Base-by-base conservation (phyloP, 2,113 vertebrate genomes). In the Cynocephalus volans region DNA sequence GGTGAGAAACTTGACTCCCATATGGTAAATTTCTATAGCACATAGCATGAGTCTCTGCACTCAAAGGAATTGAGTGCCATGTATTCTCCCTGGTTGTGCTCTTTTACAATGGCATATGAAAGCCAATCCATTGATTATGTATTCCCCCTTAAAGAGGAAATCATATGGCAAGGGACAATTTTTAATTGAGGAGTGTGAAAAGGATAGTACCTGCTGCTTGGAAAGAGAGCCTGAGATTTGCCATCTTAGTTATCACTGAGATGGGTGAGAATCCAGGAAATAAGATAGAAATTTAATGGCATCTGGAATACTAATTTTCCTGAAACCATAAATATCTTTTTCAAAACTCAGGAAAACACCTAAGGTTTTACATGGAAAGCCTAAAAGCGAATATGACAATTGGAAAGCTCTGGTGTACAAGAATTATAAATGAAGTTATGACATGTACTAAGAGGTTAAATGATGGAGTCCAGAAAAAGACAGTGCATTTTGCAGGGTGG, bases 281-380 rank as follows among this genome's bases (percentile, higher is more conserved):
- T 33, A 93, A 80, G 26, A 54, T 8, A 23, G 26, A 36, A 93
- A 92, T 95, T 95, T 85, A 89, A 91, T 82, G 26, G 86, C 69
- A 96, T 67, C 26, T 95, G 31, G 69, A 93, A 92, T n/a, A 86
- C 45, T 75, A 96, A 84, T 97, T 89, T 94, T 95, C 33, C 64
- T n/a, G 7, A 83, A 82, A 86, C 31, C 72, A 76, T 75, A 93
- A 85, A 88, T 81, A 14, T 45, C 12, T 64, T 88, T 94, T 88
- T 26, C 23, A 90, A 73, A 96, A 96, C 41, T 84, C 72, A 93
- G 45, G 26, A 41, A 41, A 41, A 41, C 41, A 41, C 41, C 41
- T 41, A 41, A 56, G 31, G 19, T 93, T 92, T 95, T 28, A 89
- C 28, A 52, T 50, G n/a, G 64, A 70, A 5, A 94, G 5, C 28